Conservation (phyloP, 1,140 invertebrate species). For the Heliconius nattereri region DNA sequence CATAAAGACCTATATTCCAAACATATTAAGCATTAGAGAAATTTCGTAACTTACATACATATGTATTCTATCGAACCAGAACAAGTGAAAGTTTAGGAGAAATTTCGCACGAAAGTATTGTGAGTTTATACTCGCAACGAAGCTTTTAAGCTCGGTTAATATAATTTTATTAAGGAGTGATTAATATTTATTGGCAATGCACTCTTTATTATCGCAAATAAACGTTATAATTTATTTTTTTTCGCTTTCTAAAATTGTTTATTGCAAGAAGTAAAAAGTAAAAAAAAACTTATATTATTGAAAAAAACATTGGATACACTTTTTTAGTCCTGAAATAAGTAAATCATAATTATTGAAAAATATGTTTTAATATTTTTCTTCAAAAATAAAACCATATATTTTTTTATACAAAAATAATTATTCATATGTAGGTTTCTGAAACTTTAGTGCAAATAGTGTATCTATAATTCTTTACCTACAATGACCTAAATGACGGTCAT, state of each 20-base stretch:
- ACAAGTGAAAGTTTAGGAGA: conserved; percentile 66
- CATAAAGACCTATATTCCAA: neutral
- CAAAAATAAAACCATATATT: too few species aligned
- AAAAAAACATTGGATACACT: too few species aligned
- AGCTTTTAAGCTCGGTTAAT: conserved; percentile 19
- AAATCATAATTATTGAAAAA: too few species aligned
- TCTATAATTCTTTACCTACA: neutral
- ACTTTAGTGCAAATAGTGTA: neutral
- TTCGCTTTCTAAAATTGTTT: neutral
- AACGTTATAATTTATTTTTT: neutral
- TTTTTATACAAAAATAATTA: neutral
- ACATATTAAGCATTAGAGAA: conserved; percentile 10
- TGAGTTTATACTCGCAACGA: conserved; percentile 23
- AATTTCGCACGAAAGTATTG: conserved; percentile 52
- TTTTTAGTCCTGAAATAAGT: too few species aligned
- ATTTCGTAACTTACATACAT: conserved; percentile 9
- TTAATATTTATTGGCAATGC: neutral
- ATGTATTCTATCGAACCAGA: conserved; percentile 51
- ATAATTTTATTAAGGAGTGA: neutral
- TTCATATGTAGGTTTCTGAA: neutral
- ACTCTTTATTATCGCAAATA: neutral
- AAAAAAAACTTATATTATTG: neutral
- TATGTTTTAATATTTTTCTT: too few species aligned
- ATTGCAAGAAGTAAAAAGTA: neutral
- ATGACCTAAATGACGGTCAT: conserved; percentile 32